phyloP scores from a whole-genome alignment of 2,113 vertebrate genomes.

The Erythrocebus patas region DNA sequence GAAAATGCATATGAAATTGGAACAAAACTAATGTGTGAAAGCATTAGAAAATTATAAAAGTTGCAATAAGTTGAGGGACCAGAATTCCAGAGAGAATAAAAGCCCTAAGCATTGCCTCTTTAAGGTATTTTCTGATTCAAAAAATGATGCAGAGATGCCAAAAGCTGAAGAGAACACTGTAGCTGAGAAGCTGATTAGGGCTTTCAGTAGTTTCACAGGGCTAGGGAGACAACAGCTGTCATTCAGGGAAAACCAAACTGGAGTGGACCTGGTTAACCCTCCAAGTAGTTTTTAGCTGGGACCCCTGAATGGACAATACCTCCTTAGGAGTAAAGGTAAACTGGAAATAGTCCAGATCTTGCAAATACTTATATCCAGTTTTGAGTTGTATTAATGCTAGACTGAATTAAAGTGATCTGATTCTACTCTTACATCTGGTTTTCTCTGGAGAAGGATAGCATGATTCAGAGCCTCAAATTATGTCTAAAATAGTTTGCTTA shows the following conservation, averaged over 20 bases:
- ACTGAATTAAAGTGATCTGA: not conserved
- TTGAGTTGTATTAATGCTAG: not conserved
- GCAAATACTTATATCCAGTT: not conserved
- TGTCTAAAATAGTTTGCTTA: not conserved
- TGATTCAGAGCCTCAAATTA: not conserved
- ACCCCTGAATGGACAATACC: not conserved
- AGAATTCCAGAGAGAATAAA: not conserved
- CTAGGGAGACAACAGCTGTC: not conserved
- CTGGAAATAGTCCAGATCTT: not conserved
- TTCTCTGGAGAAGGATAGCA: not conserved
- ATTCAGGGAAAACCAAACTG: not conserved
- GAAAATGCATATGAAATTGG: slow-evolving; percentile 9
- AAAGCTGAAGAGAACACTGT: not conserved
- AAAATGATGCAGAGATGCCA: not conserved
- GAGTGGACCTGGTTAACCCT: not conserved
- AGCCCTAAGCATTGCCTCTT: not conserved
- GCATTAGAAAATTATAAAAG: not conserved
- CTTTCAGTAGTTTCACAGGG: not conserved
- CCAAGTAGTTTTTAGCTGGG: accelerated
- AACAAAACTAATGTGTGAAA: not conserved
- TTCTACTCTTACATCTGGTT: not conserved
- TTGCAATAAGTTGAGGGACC: not conserved
- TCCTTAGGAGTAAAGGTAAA: not conserved
- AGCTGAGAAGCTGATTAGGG: not conserved
- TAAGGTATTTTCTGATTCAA: not conserved